Base-by-base conservation (phyloP, 2,113 vertebrate genomes). In the Odocoileus hemionus region DNA sequence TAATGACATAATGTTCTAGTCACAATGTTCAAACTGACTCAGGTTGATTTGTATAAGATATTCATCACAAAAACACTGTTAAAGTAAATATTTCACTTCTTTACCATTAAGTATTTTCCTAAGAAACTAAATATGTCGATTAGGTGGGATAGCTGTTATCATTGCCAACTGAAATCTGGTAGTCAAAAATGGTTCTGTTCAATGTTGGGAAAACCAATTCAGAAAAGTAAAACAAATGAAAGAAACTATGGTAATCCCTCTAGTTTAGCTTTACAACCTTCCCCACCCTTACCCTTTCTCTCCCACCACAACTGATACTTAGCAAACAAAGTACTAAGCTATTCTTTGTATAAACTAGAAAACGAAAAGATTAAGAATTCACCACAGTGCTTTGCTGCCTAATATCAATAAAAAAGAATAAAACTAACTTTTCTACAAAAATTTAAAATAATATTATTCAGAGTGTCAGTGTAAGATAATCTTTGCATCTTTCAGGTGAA, bases 121-220 rank as follows among this genome's bases (percentile, higher is more conserved):
- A 60, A 95, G 45, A 88, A 82, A 96, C n/a, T 33, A 91, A 94
- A 96, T 90, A 76, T 88, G 11, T 43, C 91, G 91, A 84, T 89
- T 26, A 89, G 30, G 21, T 64, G 86, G 14, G 7, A 83, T 78
- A 92, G 14, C 39, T 47, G 58, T 60, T 95, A 88, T 95, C 57
- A 89, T 85, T 67, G 57, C 25, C 60, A 93, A 80, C 12, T 80
- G 25, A 90, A 87, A 95, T 84, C 52, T 94, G 43, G 43, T 83
- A 86, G 30, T 33, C 92, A 94, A 45, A 94, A 94, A 97, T 96
- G 33, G 17, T 12, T 85, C 54, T 87, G 15, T 28, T 19, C 25
- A 52, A 84, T 64, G 43, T 91, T 57, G 89, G 70, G 93, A 97
- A 97, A 83, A 86, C 1, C 7, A 86, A 57, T 74, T 16, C 8